Conservation (phyloP, 2,797 vertebrate species). For the Pipistrellus pygmaeus region DNA sequence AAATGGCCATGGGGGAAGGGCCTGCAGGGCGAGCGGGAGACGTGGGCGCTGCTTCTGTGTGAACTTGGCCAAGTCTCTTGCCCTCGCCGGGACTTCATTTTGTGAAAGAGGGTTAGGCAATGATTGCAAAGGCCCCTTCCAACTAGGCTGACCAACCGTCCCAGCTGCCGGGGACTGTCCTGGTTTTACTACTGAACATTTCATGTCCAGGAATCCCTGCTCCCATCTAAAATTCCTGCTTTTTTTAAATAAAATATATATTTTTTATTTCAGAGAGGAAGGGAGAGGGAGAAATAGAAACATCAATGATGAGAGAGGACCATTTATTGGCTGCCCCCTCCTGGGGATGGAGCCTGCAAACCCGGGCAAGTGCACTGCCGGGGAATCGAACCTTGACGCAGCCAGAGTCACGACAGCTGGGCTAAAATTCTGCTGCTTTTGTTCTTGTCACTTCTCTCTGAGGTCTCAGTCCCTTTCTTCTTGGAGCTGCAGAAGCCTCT, state of each 20-base stretch:
- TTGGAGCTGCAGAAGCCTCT: background rate
- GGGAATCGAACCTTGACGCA: background rate
- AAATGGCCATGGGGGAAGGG: accelerated
- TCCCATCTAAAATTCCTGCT: background rate
- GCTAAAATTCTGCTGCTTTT: background rate
- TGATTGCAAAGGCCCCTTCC: background rate
- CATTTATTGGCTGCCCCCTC: too few relatives aligned
- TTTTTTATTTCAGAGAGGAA: too few relatives aligned
- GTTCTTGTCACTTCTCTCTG: background rate
- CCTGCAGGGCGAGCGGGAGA: too few relatives aligned
- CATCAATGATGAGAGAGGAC: too few relatives aligned
- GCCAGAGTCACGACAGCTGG: background rate
- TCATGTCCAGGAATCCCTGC: background rate
- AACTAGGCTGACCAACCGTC: background rate
- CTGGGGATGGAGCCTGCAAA: background rate
- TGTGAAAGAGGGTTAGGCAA: background rate
- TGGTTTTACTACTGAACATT: background rate
- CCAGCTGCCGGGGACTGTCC: background rate
- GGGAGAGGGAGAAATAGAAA: too few relatives aligned
- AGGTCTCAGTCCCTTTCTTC: background rate
- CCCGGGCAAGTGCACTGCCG: background rate
- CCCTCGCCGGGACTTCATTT: background rate
- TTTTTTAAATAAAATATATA: background rate
- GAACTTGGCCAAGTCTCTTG: background rate
- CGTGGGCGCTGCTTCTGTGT: background rate